These are phyloP conservation scores for Theonella swinhoei DNA, from an alignment of 37 sponge, comb jelly and placozoan species.

Conservation along the genomic window DNA sequence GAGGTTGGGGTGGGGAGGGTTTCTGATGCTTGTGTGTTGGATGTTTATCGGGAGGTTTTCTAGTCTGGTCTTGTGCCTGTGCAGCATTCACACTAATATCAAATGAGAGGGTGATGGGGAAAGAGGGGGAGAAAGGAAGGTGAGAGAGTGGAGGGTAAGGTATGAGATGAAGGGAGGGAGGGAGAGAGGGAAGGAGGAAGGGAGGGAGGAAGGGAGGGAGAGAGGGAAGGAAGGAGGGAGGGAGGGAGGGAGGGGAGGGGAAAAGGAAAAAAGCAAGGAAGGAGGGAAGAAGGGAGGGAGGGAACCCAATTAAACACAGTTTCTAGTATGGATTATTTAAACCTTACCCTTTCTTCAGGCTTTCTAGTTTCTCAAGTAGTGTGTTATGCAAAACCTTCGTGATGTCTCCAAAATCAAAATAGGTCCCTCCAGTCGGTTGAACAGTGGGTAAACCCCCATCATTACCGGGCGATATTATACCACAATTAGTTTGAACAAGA, in stretches of 20 bases:
- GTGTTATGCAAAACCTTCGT: slow-evolving; percentile 7
- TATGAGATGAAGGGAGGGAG: background rate
- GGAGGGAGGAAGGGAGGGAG: background rate
- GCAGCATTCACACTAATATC: background rate
- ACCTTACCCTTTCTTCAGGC: background rate
- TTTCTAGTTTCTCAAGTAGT: background rate
- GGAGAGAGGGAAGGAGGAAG: background rate
- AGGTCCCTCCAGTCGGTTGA: slow-evolving; percentile 53
- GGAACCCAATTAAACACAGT: too few species aligned
- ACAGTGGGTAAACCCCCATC: background rate
- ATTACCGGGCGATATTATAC: background rate
- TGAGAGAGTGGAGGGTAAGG: too few species aligned
- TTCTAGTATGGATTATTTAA: too few species aligned
- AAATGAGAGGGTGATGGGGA: background rate
- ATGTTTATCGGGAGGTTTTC: background rate
- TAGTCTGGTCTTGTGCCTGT: background rate
- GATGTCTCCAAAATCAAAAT: slow-evolving; percentile 40
- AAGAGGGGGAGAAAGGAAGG: too few species aligned
- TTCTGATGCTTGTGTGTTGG: too few species aligned
- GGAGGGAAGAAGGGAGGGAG: too few species aligned
- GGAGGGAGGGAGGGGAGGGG: too few species aligned
- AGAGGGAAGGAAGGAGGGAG: background rate
- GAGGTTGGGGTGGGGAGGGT: too few species aligned
- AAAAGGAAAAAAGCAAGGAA: too few species aligned
- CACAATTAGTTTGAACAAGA: slow-evolving; percentile 46